Evolutionary conservation across 2,797 vertebrate species (phyloP).

Genomic region (Parotocinclus haroldoi): DNA sequence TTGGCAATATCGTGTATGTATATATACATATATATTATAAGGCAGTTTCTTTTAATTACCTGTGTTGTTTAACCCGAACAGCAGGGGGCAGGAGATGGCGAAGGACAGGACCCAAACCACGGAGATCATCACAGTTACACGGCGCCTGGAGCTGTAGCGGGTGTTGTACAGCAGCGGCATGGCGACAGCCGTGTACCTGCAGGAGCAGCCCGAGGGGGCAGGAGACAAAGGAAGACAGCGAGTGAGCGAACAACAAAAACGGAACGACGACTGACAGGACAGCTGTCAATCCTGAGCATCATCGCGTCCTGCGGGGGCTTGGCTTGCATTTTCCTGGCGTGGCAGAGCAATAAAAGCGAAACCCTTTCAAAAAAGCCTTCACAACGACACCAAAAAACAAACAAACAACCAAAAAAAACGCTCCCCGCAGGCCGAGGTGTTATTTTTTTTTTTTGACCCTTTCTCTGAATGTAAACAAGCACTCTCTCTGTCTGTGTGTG

Average conservation of each 20-base stretch:
- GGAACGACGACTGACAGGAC: background rate
- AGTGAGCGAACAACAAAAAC: background rate
- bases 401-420: no score
- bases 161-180: slow-evolving; percentile 99
- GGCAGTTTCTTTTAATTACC: slow-evolving; percentile 64
- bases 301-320: background rate
- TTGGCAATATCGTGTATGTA: no score
- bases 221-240: background rate
- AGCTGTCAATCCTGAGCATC: background rate
- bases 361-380: background rate
- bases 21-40: no score
- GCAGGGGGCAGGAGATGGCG: slow-evolving; percentile 93
- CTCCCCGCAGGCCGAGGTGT: background rate
- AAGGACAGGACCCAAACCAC: slow-evolving; percentile 97
- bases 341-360: background rate
- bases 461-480: background rate
- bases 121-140: slow-evolving; percentile 93
- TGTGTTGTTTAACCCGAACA: slow-evolving; percentile 95
- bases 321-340: background rate
- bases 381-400: no score
- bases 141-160: slow-evolving; percentile 92
- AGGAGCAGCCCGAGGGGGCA: slow-evolving; percentile 6
- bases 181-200: slow-evolving; percentile 95
- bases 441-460: slow-evolving; percentile 1
- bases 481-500: background rate